Evolutionary conservation across 92 coral and sea anemone genomes (phyloP), one percentile per base, ranked within the genome.

Genomic region (Epizoanthus fatuus): DNA sequence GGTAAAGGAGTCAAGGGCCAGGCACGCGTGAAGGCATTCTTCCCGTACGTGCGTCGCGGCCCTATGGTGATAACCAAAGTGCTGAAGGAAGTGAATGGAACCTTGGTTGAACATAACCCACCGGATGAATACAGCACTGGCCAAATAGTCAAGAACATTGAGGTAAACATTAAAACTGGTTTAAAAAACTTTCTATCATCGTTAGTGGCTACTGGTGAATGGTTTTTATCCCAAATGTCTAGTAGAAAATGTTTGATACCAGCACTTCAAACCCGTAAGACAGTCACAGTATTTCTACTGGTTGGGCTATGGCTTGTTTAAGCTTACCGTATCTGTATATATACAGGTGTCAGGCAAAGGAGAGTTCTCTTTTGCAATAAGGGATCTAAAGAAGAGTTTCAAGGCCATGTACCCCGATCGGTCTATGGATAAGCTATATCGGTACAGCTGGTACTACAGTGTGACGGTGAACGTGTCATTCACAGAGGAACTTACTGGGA

Each of bases 1-100:
- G 98, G 98, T 19, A 95, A 95, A 44, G 93, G 94, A 35, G 98
- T 94, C 0, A 88, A 86, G 66, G 98, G 98, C 68, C 56, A 52
- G 29, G 98, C 94, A 52, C 80, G 78, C 63, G 15, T 95, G 25
- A 40, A 38, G 11, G 75, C 62, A 2, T 86, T 63, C 70, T 92
- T 92, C 64, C 11, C 63, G 32, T n/a, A 62, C 3, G 47, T 17
- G 11, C 17, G 13, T 1, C 69, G 38, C 22, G 72, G 53, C 53
- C 53, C 53, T 49, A 49, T 49, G 53, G 53, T 49, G 3, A 8
- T 49, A 49, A 49, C 53, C 53, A 49, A 49, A 49, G 53, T 49
- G 14, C 53, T 49, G 53, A 49, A 49, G 14, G 53, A 49, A 7
- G 53, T 49, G 13, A 49, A 49, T 49, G 53, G 53, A 10, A 49